Evolutionary conservation across 2,888 invertebrate species (phyloP).

Genomic region (Gasteruption jaculator): DNA sequence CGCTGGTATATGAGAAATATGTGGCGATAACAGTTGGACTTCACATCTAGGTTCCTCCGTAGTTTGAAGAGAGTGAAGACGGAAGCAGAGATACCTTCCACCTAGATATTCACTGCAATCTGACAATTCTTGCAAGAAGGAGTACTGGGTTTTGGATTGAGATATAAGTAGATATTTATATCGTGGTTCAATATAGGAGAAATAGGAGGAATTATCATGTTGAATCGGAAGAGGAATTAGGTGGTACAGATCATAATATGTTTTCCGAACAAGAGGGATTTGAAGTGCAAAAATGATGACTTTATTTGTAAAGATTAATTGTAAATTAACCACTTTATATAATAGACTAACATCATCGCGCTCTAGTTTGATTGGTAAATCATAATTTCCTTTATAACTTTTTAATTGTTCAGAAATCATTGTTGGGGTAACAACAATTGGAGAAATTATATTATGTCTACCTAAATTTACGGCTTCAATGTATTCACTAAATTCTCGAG

Average conservation of each 20-base stretch:
- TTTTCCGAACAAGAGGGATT: constrained; percentile 19
- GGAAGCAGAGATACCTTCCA: constrained; percentile 12
- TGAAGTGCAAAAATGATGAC: constrained; percentile 19
- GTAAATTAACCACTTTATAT: constrained; percentile 13
- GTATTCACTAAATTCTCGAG: constrained; percentile 16
- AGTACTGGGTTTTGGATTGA: constrained; percentile 17
- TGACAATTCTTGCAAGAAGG: constrained; percentile 12
- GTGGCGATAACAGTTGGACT: constrained; percentile 16
- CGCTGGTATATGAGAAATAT: constrained; percentile 14
- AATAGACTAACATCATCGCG: constrained; percentile 10
- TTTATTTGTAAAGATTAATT: constrained; percentile 10
- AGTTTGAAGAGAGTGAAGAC: constrained; percentile 6
- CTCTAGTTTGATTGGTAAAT: constrained; percentile 11
- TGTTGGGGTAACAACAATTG: constrained; percentile 19
- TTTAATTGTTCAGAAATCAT: constrained; percentile 14
- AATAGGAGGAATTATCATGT: constrained; percentile 16
- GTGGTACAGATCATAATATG: constrained; percentile 15
- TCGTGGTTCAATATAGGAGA: constrained; percentile 18
- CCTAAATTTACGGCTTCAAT: constrained; percentile 21
- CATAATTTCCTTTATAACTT: constrained; percentile 18
- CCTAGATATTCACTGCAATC: constrained; percentile 10
- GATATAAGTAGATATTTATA: constrained; percentile 14
- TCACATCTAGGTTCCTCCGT: constrained; percentile 16
- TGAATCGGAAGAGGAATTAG: constrained; percentile 20
- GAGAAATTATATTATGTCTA: constrained; percentile 21